These are phyloP conservation scores for Narcine bancroftii DNA, from an alignment of 2,113 vertebrate genomes.

Conservation along the genomic window DNA sequence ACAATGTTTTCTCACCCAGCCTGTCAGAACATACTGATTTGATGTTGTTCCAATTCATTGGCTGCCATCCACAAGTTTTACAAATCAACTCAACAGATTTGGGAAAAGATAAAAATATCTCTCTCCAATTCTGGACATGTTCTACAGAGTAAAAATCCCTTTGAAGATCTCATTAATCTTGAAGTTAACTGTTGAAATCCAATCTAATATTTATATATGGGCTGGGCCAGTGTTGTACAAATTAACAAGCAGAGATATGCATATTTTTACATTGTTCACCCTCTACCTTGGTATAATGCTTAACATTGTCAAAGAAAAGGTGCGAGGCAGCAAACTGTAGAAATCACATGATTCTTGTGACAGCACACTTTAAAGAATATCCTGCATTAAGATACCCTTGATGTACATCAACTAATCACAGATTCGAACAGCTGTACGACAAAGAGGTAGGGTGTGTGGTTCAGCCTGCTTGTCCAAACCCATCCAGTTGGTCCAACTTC, in stretches of 20 bases:
- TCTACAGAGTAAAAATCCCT: neutral
- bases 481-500: neutral
- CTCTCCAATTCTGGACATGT: neutral
- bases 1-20: neutral
- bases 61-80: neutral
- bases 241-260: neutral
- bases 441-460: neutral
- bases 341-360: neutral
- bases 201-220: neutral
- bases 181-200: neutral
- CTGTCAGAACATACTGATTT: neutral
- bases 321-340: neutral
- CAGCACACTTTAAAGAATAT: neutral
- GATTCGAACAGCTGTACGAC: neutral
- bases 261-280: neutral
- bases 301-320: neutral
- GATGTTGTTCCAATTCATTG: neutral
- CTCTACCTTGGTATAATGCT: neutral
- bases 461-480: neutral
- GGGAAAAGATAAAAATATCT: neutral
- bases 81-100: neutral
- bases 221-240: neutral
- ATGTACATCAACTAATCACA: neutral
- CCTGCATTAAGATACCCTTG: neutral
- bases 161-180: neutral